Percentiles rank a stretch among this genome's conserved stretches.
Evolutionary conservation across 2,888 invertebrate genomes (phyloP).

Genomic region (Rugalucina vietnamica): DNA sequence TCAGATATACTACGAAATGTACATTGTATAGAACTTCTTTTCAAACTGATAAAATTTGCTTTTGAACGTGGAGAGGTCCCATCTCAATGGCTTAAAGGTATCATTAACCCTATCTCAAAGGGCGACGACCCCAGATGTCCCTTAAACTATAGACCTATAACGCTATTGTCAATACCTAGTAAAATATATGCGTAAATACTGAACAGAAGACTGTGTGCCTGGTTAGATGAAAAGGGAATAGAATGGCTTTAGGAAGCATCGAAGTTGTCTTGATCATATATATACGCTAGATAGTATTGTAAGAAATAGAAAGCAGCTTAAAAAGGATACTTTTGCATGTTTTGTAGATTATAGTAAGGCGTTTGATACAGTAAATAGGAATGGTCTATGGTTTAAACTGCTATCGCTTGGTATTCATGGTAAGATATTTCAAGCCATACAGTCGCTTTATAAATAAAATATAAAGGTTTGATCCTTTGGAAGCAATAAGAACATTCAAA

Average conservation of each 20-base stretch:
- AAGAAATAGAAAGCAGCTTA: conserved; percentile 1
- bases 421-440: conserved; percentile 35
- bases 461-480: too few species aligned
- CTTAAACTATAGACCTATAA: conserved; percentile 25
- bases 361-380: conserved; percentile 35
- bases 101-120: conserved; percentile 16
- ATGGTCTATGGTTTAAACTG: conserved; percentile 27
- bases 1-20: conserved; percentile 19
- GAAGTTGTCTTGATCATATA: conserved; percentile 33
- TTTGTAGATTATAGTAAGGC: conserved; percentile 36
- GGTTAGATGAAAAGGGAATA: conserved; percentile 28
- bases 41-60: conserved; percentile 1
- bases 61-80: conserved; percentile 14
- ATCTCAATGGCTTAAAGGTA: neutral
- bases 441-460: conserved; percentile 33
- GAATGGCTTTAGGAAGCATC: conserved; percentile 29
- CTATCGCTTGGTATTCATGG: conserved; percentile 12
- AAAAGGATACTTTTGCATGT: conserved; percentile 23
- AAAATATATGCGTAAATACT: conserved; percentile 30
- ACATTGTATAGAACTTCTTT: neutral
- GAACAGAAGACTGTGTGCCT: conserved; percentile 5
- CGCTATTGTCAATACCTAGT: conserved; percentile 10
- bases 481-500: too few species aligned
- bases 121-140: conserved; percentile 21
- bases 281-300: conserved; percentile 21